These are phyloP conservation scores for Lepisosteus osseus DNA, from an alignment of 2,113 vertebrate species.

Conservation along the genomic window DNA sequence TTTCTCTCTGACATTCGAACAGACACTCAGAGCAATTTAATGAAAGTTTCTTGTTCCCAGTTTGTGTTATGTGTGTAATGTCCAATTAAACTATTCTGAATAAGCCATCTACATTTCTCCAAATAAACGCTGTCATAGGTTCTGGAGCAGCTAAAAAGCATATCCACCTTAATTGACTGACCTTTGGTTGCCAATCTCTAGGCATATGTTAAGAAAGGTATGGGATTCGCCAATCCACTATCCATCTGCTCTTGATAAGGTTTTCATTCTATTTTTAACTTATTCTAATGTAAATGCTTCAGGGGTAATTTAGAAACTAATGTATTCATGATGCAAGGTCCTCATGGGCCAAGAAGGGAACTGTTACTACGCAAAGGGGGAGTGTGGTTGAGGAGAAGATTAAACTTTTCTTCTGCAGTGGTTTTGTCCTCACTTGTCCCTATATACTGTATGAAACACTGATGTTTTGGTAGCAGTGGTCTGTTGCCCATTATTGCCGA, in stretches of 20 bases:
- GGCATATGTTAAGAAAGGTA: conserved; percentile 15
- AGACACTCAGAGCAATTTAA: neutral
- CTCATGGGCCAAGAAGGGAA: conserved; percentile 1
- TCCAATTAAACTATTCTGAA: conserved; percentile 14
- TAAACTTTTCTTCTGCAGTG: too few species aligned
- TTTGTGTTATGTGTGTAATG: neutral
- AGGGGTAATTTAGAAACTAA: conserved; percentile 15
- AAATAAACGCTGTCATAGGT: neutral
- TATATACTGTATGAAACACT: too few species aligned
- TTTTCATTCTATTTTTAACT: conserved; percentile 14
- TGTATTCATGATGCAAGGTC: conserved; percentile 15
- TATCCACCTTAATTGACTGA: conserved; percentile 24
- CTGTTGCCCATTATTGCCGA: too few species aligned
- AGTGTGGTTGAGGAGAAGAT: too few species aligned
- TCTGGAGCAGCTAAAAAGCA: conserved; percentile 1
- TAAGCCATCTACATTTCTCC: neutral
- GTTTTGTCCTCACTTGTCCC: too few species aligned
- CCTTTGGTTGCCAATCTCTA: conserved; percentile 19
- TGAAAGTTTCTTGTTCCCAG: neutral
- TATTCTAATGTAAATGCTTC: conserved; percentile 10
- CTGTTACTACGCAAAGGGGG: conserved; percentile 7
- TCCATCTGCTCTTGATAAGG: conserved; percentile 16
- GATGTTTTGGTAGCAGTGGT: too few species aligned
- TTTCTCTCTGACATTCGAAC: neutral
- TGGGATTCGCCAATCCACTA: conserved; percentile 12